Percentiles rank a stretch among this genome's conserved stretches.
Conservation (phyloP, 2,888 invertebrate species). For the Palloptera scutellata region DNA sequence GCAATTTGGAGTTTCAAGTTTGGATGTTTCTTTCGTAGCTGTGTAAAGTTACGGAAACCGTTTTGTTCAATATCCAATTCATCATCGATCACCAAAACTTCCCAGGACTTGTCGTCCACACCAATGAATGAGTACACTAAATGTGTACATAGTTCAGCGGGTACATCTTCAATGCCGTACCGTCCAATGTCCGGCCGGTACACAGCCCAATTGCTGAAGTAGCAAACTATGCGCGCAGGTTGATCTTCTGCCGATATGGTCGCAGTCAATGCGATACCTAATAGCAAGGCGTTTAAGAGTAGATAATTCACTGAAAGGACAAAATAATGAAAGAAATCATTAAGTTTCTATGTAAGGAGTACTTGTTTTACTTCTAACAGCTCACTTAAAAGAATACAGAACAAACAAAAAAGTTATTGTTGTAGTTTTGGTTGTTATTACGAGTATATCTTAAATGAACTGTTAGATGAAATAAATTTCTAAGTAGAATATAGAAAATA, state of each 20-base stretch:
- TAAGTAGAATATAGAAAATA: too few species aligned
- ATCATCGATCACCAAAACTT: slow-evolving; percentile 81
- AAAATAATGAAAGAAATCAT: too few species aligned
- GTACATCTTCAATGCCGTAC: slow-evolving; percentile 85
- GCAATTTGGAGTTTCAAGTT: slow-evolving; percentile 80
- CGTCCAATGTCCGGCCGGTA: slow-evolving; percentile 83
- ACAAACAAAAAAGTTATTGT: too few species aligned
- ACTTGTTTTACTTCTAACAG: too few species aligned
- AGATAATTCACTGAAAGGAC: too few species aligned
- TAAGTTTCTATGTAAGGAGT: too few species aligned
- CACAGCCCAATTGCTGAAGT: slow-evolving; percentile 75
- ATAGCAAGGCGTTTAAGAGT: slow-evolving; percentile 36
- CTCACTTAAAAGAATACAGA: too few species aligned
- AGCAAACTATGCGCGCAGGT: slow-evolving; percentile 67
- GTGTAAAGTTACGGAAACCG: slow-evolving; percentile 83
- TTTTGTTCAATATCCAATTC: slow-evolving; percentile 78
- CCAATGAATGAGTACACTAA: slow-evolving; percentile 90
- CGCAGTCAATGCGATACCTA: slow-evolving; percentile 42
- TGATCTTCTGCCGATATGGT: slow-evolving; percentile 46
- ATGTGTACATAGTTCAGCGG: slow-evolving; percentile 84
- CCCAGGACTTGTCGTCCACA: slow-evolving; percentile 79
- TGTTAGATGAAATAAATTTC: too few species aligned
- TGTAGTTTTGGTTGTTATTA: too few species aligned
- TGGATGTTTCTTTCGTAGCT: slow-evolving; percentile 74
- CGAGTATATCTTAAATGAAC: too few species aligned